Evolutionary conservation across 2,797 vertebrate species (phyloP), one percentile per base, ranked within the genome.

Genomic region (Tachyglossus aculeatus): DNA sequence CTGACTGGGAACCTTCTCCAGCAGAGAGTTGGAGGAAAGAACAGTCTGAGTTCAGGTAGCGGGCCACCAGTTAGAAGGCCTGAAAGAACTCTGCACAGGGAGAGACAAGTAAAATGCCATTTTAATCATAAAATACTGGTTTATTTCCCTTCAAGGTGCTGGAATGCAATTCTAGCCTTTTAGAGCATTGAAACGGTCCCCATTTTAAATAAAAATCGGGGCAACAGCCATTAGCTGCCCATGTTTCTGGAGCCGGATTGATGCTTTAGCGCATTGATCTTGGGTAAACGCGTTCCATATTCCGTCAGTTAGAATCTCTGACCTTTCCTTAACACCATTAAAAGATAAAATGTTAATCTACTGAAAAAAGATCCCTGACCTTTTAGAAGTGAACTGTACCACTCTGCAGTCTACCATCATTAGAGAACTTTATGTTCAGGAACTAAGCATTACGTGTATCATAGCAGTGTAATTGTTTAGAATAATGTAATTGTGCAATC

Each of bases 311-410:
- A 92, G 87, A 89, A 86, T 90, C 86, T 90, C 88, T 93, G 90
- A 90, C 91, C 92, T 93, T 95, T 93, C 90, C 88, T 82, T 84
- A 93, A 92, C 91, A 93, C 90, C 85, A 91, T 93, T 93, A 92
- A 93, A 90, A 93, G 92, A 94, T 92, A 94, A 95, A 94, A 94
- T 90, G 83, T 91, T 89, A 90, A 90, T 89, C 90, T 92, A 86
- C 82, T 87, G 86, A 85, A 88, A 87, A 90, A 89, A 89, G 79
- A 89, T 80, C 77, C 67, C 74, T 91, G 93, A 90, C 89, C 88
- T 88, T 92, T 92, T 80, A 48, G 69, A 78, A 86, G 77, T 80
- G 81, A 88, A 81, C 64, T 68, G 82, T 53, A 70, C 81, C 77
- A 50, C 68, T 40, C 70, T 79, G 73, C 16, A 37, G 79, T 47